Evolutionary conservation across 1,140 invertebrate genomes (phyloP).

Genomic region (Temnothorax longispinosus): DNA sequence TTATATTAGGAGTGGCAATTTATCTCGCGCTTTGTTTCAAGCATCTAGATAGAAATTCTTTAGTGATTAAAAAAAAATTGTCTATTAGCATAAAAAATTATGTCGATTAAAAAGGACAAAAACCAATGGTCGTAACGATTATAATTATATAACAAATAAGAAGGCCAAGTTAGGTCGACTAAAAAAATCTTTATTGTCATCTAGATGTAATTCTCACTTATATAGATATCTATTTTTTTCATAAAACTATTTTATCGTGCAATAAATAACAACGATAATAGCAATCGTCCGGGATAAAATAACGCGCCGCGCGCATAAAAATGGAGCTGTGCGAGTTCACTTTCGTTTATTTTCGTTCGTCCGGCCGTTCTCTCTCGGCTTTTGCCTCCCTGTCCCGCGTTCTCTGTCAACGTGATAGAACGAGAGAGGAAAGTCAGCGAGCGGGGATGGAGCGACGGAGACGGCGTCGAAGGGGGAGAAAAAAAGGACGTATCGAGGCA

Average conservation of each 20-base stretch:
- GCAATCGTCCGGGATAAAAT: slow-evolving; percentile 23
- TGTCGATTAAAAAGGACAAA: no score
- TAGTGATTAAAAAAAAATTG: no score
- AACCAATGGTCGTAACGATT: no score
- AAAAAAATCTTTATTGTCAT: no score
- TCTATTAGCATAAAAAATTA: no score
- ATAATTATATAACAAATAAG: no score
- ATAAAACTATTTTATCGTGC: slow-evolving; percentile 23
- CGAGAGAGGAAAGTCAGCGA: slow-evolving; percentile 19
- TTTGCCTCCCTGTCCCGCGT: slow-evolving; percentile 26
- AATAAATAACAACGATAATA: slow-evolving; percentile 51
- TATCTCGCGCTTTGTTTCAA: background rate
- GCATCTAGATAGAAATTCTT: background rate
- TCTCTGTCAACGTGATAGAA: slow-evolving; percentile 41
- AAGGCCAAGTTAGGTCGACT: no score
- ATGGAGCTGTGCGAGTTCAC: slow-evolving; percentile 52
- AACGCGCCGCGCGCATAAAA: slow-evolving; percentile 72
- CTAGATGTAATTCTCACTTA: background rate
- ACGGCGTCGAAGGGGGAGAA: slow-evolving; percentile 27
- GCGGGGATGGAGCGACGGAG: slow-evolving; percentile 33
- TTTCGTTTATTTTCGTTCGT: slow-evolving; percentile 69
- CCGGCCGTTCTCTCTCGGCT: slow-evolving; percentile 32
- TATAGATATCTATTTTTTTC: background rate
- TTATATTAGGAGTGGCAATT: background rate
- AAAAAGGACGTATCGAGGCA: slow-evolving; percentile 36